Conservation (phyloP, 2,797 vertebrate genomes). For the Coregonus suidteri region DNA sequence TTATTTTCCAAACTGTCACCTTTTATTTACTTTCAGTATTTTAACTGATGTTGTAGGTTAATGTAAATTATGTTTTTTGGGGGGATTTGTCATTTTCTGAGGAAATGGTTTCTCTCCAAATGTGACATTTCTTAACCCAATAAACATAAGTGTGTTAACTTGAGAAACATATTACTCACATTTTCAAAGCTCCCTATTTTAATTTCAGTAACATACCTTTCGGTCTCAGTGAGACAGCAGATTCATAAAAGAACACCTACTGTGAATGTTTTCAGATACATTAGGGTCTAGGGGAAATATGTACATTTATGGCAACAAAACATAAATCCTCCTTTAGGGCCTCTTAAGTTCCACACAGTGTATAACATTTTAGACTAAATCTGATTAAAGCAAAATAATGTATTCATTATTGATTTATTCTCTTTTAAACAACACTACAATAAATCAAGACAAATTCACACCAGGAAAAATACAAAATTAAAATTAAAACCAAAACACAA, state of each 20-base stretch:
- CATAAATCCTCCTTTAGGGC: background rate
- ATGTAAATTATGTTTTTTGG: background rate
- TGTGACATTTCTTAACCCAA: conserved; percentile 4
- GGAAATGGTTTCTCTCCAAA: conserved; percentile 1
- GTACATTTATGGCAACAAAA: background rate
- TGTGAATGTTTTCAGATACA: conserved; percentile 1
- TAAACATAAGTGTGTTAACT: conserved; percentile 1
- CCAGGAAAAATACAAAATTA: no score
- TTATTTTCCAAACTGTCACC: no score
- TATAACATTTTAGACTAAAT: background rate
- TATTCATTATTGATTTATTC: background rate
- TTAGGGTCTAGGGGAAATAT: background rate
- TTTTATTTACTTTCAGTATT: no score
- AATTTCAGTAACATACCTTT: background rate
- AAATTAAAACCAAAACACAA: background rate
- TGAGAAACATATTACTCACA: background rate
- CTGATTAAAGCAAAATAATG: background rate
- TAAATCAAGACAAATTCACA: background rate
- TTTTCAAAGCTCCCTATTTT: background rate
- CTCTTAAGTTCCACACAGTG: background rate
- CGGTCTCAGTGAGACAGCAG: background rate
- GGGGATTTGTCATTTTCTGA: background rate
- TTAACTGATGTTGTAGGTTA: background rate
- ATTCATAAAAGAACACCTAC: background rate
- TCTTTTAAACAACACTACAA: background rate